These are phyloP conservation scores for Heliconius cydno DNA, from an alignment of 2,888 invertebrate genomes.

Conservation along the genomic window DNA sequence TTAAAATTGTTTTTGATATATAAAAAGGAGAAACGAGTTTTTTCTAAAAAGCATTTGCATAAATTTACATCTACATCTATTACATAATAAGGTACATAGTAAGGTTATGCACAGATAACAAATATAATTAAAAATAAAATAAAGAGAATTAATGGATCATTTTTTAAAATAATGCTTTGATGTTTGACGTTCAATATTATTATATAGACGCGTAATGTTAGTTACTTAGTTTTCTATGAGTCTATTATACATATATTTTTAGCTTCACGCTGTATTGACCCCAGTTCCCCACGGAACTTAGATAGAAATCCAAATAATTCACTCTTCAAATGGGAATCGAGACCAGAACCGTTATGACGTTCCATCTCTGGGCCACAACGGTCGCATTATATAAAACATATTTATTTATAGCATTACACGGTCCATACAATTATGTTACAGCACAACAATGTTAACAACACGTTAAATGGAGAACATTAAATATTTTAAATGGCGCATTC, in stretches of 20 bases:
- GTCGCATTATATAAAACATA: not conserved
- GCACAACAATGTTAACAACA: constrained; percentile 14
- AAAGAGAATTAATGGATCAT: too few relatives aligned
- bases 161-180: too few relatives aligned
- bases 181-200: too few relatives aligned
- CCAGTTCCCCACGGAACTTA: too few relatives aligned
- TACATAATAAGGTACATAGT: too few relatives aligned
- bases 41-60: too few relatives aligned
- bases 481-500: constrained; percentile 33
- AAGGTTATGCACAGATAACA: too few relatives aligned
- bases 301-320: not conserved
- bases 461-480: constrained; percentile 27
- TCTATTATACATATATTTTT: not conserved
- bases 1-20: not conserved
- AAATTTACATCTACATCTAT: too few relatives aligned
- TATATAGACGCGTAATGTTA: too few relatives aligned
- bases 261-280: not conserved
- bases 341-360: not conserved
- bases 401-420: not conserved
- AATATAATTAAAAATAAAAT: too few relatives aligned
- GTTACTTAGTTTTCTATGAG: too few relatives aligned
- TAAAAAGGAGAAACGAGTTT: not conserved
- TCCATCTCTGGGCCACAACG: not conserved
- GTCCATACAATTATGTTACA: constrained; percentile 1
- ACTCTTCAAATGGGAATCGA: not conserved